A percentile compares a stretch with the other conserved stretches of the same genome.
Evolutionary conservation across 2,888 invertebrate genomes (phyloP).

Genomic region (Rotaria sp.): DNA sequence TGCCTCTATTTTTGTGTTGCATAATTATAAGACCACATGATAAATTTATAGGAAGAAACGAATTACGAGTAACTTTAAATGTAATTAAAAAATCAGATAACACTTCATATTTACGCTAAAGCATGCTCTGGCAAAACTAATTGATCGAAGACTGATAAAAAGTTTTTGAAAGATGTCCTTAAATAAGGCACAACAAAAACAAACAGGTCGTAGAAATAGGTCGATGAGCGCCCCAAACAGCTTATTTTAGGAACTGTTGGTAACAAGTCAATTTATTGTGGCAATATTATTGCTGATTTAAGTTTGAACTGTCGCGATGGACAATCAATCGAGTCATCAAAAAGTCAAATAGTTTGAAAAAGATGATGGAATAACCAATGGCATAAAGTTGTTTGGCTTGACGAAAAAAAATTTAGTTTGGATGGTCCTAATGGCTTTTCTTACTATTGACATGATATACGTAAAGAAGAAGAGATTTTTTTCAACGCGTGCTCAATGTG

Average conservation of each 20-base stretch:
- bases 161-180: not conserved
- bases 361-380: constrained; percentile 27
- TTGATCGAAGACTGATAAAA: not conserved
- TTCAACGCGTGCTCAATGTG: constrained; percentile 43
- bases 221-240: not conserved
- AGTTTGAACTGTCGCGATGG: not conserved
- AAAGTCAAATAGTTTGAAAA: not conserved
- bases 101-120: not conserved
- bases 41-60: no score
- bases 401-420: constrained; percentile 45
- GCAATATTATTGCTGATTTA: not conserved
- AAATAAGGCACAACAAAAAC: not conserved
- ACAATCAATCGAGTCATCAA: not conserved
- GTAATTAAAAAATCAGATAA: no score
- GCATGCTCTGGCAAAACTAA: not conserved
- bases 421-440: constrained; percentile 45
- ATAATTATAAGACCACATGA: no score
- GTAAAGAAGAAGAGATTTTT: constrained; percentile 42
- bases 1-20: not conserved
- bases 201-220: not conserved
- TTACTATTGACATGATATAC: constrained; percentile 44
- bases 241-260: not conserved
- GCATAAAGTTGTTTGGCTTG: constrained; percentile 42
- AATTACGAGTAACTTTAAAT: no score
- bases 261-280: not conserved